Percentiles rank a stretch among this genome's conserved stretches.
These are phyloP conservation scores for Bubo scandiacus DNA, from an alignment of 2,113 vertebrate species.

Conservation along the genomic window DNA sequence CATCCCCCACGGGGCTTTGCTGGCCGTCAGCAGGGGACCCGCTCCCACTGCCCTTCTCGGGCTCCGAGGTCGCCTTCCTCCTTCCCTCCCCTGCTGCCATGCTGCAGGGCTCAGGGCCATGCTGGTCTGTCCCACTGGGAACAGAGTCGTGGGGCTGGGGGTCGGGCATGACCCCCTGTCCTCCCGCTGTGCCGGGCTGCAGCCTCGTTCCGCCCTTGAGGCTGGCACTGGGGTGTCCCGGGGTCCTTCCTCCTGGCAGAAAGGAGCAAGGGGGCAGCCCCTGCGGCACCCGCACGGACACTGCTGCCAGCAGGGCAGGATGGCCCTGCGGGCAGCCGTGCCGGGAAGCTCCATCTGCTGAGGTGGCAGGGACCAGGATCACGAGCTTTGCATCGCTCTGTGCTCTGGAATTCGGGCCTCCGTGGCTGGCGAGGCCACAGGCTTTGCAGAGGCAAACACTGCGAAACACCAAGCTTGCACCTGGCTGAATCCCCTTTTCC, in stretches of 20 bases:
- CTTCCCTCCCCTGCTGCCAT: not conserved
- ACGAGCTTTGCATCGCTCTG: not conserved
- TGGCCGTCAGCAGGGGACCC: accelerated
- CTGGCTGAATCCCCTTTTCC: not conserved
- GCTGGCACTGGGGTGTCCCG: not conserved
- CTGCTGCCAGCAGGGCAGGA: accelerated
- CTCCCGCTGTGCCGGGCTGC: not conserved
- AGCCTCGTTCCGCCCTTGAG: not conserved
- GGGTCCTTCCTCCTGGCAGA: slow-evolving; percentile 17
- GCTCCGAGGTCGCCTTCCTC: not conserved
- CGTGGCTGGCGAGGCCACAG: not conserved
- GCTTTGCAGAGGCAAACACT: not conserved
- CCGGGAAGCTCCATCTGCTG: not conserved
- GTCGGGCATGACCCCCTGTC: accelerated
- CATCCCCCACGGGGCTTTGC: not conserved
- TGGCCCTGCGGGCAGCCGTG: not conserved
- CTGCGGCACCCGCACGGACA: not conserved
- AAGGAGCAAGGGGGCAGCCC: not conserved
- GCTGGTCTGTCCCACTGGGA: not conserved
- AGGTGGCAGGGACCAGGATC: not conserved
- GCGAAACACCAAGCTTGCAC: not conserved
- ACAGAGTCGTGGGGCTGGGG: not conserved
- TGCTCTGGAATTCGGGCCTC: not conserved
- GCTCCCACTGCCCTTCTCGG: not conserved
- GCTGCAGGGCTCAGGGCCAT: accelerated